phyloP scores from a whole-genome alignment of 2,888 invertebrate genomes.

The Lumbricus terrestris region DNA sequence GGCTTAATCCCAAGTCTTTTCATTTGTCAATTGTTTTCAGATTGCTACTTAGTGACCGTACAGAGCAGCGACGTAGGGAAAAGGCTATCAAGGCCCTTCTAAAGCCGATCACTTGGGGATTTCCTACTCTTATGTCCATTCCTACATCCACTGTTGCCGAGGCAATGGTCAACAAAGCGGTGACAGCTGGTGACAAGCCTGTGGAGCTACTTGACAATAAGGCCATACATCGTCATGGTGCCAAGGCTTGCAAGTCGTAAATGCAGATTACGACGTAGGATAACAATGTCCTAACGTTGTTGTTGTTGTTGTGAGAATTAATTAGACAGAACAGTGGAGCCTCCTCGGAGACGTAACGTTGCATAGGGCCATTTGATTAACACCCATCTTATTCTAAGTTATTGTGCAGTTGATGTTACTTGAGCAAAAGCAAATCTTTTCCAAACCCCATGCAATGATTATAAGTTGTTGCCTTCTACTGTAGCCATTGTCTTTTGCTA shows the following conservation, averaged over 20 bases:
- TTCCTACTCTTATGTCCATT: slow-evolving; percentile 53
- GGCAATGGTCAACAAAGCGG: slow-evolving; percentile 52
- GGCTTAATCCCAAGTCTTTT: too few relatives aligned
- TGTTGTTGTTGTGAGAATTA: background rate
- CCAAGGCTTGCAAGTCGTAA: background rate
- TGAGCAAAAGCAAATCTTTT: background rate
- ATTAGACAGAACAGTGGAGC: too few relatives aligned
- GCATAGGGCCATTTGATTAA: background rate
- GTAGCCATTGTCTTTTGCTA: too few relatives aligned
- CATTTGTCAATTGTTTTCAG: too few relatives aligned
- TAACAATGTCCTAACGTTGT: background rate
- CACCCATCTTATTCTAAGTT: background rate
- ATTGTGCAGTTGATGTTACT: background rate
- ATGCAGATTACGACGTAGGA: background rate
- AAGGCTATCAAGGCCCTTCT: slow-evolving; percentile 44
- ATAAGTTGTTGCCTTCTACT: too few relatives aligned
- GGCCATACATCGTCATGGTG: slow-evolving; percentile 47
- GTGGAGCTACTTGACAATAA: slow-evolving; percentile 52
- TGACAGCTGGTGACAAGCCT: slow-evolving; percentile 38
- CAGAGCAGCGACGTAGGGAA: slow-evolving; percentile 51
- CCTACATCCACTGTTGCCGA: slow-evolving; percentile 50
- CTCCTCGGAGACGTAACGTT: background rate
- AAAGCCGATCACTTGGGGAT: slow-evolving; percentile 49
- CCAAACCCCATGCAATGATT: too few relatives aligned
- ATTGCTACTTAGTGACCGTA: slow-evolving; percentile 51